Base-by-base conservation (phyloP, 2,888 invertebrate species). In the Physocephala rufipes region DNA sequence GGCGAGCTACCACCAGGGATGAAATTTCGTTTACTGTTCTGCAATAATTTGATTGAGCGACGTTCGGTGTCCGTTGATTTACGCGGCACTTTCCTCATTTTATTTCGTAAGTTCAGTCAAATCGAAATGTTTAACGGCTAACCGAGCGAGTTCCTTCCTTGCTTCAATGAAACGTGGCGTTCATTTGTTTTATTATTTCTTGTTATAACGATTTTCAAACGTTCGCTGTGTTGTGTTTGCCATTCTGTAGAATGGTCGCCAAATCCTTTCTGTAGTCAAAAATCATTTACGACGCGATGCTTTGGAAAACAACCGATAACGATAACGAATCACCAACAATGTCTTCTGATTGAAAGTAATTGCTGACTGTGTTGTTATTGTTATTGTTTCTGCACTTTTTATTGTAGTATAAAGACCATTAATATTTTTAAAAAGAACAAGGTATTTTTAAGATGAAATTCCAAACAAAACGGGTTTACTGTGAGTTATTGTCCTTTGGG, bases 331-430 rank as follows among this genome's bases (percentile, higher is more conserved):
- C 36, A 9, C 65, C 55, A 67, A 62, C 43, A 65, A 53, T 49
- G 16, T 51, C 51, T 70, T 72, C 30, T 49, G 67, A 70, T 51
- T 51, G 19, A 67, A 68, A 58, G 30, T 73, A n/a, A 55, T 67
- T 51, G 43, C 67, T 63, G 61, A 19, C 28, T 51, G 43, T n/a
- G 30, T 16, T 15, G 53, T n/a, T n/a, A n/a, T n/a, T n/a, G n/a
- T n/a, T n/a, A n/a, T n/a, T n/a, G n/a, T n/a, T n/a, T n/a, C n/a
- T n/a, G n/a, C n/a, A n/a, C n/a, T n/a, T n/a, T n/a, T n/a, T 75
- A 69, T 75, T 74, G 61, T 72, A 68, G 70, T 68, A 68, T 71
- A 75, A 76, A 75, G 75, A 76, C 76, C 76, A 76, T 72, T 76
- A 74, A 74, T 69, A 72, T 75, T 74, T 71, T 71, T 69, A 58